These are phyloP conservation scores for Sycophila texana DNA, from an alignment of 2,888 invertebrate genomes.

Conservation along the genomic window DNA sequence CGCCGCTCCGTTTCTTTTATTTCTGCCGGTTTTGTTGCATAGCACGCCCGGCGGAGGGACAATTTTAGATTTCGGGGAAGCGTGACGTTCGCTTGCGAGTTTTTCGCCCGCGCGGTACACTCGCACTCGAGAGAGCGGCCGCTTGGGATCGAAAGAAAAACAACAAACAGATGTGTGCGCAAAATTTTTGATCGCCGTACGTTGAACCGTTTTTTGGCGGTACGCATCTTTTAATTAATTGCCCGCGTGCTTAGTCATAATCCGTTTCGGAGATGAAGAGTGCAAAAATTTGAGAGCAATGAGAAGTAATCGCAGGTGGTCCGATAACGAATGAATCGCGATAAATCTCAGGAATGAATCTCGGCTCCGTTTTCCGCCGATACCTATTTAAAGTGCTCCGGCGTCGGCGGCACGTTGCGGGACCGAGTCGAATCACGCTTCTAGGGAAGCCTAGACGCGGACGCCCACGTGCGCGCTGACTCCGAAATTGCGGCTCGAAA, in stretches of 20 bases:
- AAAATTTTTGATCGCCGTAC: too few species aligned
- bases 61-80: slow-evolving; percentile 55
- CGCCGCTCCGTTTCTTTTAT: neutral
- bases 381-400: neutral
- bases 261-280: neutral
- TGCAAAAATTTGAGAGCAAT: too few species aligned
- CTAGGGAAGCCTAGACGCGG: neutral
- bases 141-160: neutral
- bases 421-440: too few species aligned
- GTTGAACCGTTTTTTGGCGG: too few species aligned
- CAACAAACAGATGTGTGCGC: neutral
- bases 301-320: too few species aligned
- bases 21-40: slow-evolving; percentile 33
- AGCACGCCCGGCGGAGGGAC: slow-evolving; percentile 11
- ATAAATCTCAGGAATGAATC: too few species aligned
- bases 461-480: slow-evolving; percentile 20
- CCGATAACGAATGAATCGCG: too few species aligned
- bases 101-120: slow-evolving; percentile 15
- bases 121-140: neutral
- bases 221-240: too few species aligned
- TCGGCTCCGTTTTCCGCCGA: too few species aligned
- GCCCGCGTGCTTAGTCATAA: too few species aligned
- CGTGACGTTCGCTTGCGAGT: slow-evolving; percentile 14
- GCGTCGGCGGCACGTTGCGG: neutral
- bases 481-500: slow-evolving; percentile 6